These are phyloP conservation scores for Catostylus mosaicus DNA, from an alignment of 30 jellyfish, hydroid and myxozoan species.

Conservation along the genomic window DNA sequence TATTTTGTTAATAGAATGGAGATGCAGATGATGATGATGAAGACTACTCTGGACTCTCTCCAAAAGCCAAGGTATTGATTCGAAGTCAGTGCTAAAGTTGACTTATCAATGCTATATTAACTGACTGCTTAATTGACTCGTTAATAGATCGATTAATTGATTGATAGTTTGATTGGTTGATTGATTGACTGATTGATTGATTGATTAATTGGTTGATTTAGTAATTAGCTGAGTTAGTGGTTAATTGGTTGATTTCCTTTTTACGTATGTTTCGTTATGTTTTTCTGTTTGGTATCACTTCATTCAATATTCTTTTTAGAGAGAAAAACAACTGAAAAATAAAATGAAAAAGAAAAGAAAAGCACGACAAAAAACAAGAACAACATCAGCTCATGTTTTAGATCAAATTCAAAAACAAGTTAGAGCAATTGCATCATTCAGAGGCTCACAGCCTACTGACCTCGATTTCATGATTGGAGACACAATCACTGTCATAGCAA, in stretches of 20 bases:
- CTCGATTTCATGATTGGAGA: slow-evolving; percentile 65
- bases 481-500: slow-evolving; percentile 67
- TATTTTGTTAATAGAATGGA: slow-evolving; percentile 13
- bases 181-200: no score
- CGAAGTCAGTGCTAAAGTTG: no score
- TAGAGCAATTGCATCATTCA: slow-evolving; percentile 65
- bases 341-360: slow-evolving; percentile 75
- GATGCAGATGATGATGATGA: slow-evolving; percentile 57
- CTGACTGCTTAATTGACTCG: no score
- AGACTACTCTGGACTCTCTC: slow-evolving; percentile 55
- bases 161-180: no score
- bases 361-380: slow-evolving; percentile 57
- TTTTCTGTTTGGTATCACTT: no score
- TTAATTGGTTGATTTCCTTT: no score
- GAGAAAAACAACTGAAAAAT: slow-evolving; percentile 67
- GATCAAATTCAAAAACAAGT: slow-evolving; percentile 58
- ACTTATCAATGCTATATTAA: no score
- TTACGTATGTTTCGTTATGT: no score
- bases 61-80: slow-evolving; percentile 50
- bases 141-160: no score
- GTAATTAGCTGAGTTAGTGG: no score
- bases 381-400: slow-evolving; percentile 30
- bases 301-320: slow-evolving; percentile 31
- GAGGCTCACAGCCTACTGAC: slow-evolving; percentile 72
- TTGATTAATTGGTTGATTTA: no score